Evolutionary conservation across 1,140 invertebrate genomes (phyloP), one percentile per base, ranked within the genome.

Genomic region (Drosophila ambigua): DNA sequence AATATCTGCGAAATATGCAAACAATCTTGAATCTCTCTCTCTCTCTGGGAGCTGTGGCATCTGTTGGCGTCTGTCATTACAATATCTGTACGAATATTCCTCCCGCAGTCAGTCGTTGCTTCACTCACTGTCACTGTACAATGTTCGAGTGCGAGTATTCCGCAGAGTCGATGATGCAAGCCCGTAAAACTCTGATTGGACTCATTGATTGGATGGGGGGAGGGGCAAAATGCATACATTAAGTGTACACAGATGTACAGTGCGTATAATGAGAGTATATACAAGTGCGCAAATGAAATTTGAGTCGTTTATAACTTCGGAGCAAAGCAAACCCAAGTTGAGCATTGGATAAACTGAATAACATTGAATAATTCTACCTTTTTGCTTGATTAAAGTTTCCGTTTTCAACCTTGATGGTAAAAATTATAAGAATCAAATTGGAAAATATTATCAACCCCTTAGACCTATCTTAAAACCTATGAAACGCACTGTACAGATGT

Each of bases 1-100:
- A 71, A 53, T 53, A 45, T 69, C 63, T 51, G 16, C 44, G 52
- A 57, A 63, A 80, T 49, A 65, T 65, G 77, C 55, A 67, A 52
- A 62, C 60, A 64, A 75, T 63, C 48, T 65, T 61, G 39, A 11
- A 41, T 62, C 55, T 15, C 13, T 28, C n/a, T 67, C 31, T 35
- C 8, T 5, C 26, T 15, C 59, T 50, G 50, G 9, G n/a, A 20
- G 16, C 51, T 31, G 45, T 39, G 16, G 58, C 46, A 64, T 73
- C 71, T 55, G 35, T 69, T 41, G 49, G 7, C 20, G 62, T 20
- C 53, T 55, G 52, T 45, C 52, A 23, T 53, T 15, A 39, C 20
- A 16, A 16, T 35, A 15, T 53, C 9, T 13, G 26, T 52, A 11
- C 31, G n/a, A 16, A 4, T 50, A 15, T 13, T 48, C 23, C 46